Conservation (phyloP, 2,797 vertebrate genomes). For the Pyrocephalus nanus region DNA sequence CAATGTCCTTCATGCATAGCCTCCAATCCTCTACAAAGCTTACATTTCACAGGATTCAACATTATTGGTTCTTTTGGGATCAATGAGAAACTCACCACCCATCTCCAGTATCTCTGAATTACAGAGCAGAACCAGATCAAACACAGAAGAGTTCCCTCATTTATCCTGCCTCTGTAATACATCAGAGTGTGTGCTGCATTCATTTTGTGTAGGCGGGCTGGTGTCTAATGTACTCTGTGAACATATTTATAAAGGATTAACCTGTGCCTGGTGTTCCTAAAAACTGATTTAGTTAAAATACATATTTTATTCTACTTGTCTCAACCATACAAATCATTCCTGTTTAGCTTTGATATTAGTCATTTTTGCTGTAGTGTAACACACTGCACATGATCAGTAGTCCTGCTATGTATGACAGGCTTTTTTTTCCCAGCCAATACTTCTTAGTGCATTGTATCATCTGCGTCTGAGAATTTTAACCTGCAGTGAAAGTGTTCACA, state of each 20-base stretch:
- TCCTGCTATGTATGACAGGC: slow-evolving; percentile 1
- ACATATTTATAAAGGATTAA: slow-evolving; percentile 69
- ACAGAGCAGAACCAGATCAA: slow-evolving; percentile 50
- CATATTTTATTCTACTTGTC: slow-evolving; percentile 55
- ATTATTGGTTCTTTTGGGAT: slow-evolving; percentile 46
- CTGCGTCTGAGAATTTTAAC: slow-evolving; percentile 30
- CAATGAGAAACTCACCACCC: slow-evolving; percentile 46
- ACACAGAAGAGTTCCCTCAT: slow-evolving; percentile 31
- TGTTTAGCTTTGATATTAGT: slow-evolving; percentile 43
- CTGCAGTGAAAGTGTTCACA: not conserved
- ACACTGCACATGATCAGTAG: slow-evolving; percentile 9
- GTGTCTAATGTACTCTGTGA: slow-evolving; percentile 67
- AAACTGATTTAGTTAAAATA: slow-evolving; percentile 62
- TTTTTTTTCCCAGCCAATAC: slow-evolving; percentile 20
- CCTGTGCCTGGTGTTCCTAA: slow-evolving; percentile 52
- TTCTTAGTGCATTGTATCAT: slow-evolving; percentile 35
- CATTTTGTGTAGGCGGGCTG: slow-evolving; percentile 45
- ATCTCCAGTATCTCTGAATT: slow-evolving; percentile 49
- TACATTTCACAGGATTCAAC: slow-evolving; percentile 51
- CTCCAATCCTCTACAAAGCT: slow-evolving; percentile 51
- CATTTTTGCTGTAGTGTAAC: slow-evolving; percentile 9
- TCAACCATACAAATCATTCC: slow-evolving; percentile 30
- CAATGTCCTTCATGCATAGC: slow-evolving; percentile 26
- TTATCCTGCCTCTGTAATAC: slow-evolving; percentile 33
- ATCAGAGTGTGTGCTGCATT: slow-evolving; percentile 45